A percentile compares a stretch with the other conserved stretches of the same genome.
These are phyloP conservation scores for Ashinkailepas kermadecensis DNA, from an alignment of 2,888 invertebrate genomes.

Conservation along the genomic window DNA sequence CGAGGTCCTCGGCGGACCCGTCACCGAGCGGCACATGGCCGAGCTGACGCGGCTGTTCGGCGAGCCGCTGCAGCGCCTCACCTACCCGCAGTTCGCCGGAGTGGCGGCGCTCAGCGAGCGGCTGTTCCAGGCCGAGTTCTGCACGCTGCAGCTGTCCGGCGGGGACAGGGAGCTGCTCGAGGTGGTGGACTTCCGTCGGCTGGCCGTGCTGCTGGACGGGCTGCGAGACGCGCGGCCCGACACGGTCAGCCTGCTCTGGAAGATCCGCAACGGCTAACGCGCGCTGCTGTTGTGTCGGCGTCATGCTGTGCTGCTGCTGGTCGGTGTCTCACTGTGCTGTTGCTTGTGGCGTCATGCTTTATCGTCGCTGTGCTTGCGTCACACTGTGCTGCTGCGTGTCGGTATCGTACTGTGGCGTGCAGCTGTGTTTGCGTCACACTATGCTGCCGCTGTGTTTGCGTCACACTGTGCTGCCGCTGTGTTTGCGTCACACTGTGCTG, in stretches of 20 bases:
- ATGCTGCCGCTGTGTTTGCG: too few species aligned
- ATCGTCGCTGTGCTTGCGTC: too few species aligned
- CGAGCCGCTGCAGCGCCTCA: not conserved
- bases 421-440: too few species aligned
- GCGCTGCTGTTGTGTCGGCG: too few species aligned
- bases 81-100: conserved; percentile 23
- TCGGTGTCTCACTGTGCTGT: too few species aligned
- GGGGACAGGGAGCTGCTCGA: not conserved
- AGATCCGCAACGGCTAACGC: not conserved
- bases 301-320: too few species aligned
- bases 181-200: not conserved
- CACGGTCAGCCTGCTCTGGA: not conserved
- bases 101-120: conserved; percentile 26
- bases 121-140: not conserved
- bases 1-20: conserved; percentile 17
- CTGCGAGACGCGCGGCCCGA: not conserved
- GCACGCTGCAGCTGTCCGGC: too few species aligned
- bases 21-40: not conserved
- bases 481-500: too few species aligned
- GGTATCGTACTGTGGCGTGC: too few species aligned
- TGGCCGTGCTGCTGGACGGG: not conserved
- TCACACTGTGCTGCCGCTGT: too few species aligned
- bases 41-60: conserved; percentile 12
- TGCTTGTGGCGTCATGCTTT: too few species aligned
- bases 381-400: too few species aligned